These are phyloP conservation scores for Portunus trituberculatus DNA, from an alignment of 1,140 invertebrate genomes.

Conservation along the genomic window DNA sequence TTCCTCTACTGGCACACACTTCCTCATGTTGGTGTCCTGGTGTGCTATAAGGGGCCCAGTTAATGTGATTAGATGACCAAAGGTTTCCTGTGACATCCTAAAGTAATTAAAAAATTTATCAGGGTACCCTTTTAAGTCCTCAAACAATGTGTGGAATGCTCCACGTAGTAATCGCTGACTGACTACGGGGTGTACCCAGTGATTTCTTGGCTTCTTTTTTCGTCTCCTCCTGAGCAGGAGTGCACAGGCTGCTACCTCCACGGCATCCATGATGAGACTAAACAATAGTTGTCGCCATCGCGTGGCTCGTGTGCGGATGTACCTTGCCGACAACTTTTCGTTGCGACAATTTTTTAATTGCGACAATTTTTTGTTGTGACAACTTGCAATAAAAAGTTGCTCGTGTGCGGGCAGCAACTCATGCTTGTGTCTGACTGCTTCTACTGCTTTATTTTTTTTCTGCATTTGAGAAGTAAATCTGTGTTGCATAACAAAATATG, in stretches of 20 bases:
- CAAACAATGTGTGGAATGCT: slow-evolving; percentile 63
- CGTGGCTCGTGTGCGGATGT: slow-evolving; percentile 51
- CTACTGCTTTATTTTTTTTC: too few species aligned
- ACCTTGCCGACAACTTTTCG: slow-evolving; percentile 50
- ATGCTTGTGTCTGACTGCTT: too few species aligned
- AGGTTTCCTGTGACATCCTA: slow-evolving; percentile 57
- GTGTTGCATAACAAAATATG: too few species aligned
- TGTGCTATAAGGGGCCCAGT: slow-evolving; percentile 59
- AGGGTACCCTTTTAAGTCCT: slow-evolving; percentile 43
- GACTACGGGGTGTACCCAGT: slow-evolving; percentile 53
- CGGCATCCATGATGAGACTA: slow-evolving; percentile 55
- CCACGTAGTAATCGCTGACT: slow-evolving; percentile 57
- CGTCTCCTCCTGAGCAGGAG: slow-evolving; percentile 46
- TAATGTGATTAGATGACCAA: slow-evolving; percentile 53
- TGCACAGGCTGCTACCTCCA: slow-evolving; percentile 51
- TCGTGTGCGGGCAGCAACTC: slow-evolving; percentile 27
- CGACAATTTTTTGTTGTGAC: slow-evolving; percentile 32
- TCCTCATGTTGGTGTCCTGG: slow-evolving; percentile 66
- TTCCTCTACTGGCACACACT: slow-evolving; percentile 58
- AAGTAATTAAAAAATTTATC: slow-evolving; percentile 56
- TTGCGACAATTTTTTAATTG: slow-evolving; percentile 48
- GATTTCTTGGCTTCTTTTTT: slow-evolving; percentile 50
- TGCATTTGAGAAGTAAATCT: too few species aligned
- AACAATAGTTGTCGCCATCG: slow-evolving; percentile 48
- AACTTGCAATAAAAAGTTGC: slow-evolving; percentile 47